These are phyloP conservation scores for Polydrusus pterygomalis DNA, from an alignment of 2,888 invertebrate species.

Conservation along the genomic window DNA sequence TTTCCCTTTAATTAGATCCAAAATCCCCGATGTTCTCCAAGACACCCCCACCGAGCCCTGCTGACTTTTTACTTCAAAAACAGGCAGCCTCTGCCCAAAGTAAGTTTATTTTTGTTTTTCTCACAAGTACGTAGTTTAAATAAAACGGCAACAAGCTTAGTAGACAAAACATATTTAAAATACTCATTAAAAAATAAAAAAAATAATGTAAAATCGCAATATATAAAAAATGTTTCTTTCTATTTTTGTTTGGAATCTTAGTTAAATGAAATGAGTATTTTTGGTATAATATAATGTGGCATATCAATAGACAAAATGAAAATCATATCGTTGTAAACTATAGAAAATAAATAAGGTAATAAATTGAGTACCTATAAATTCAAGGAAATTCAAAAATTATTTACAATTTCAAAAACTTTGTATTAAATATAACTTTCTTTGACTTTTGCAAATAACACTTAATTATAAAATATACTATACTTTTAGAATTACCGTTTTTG, in stretches of 20 bases:
- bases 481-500: not conserved
- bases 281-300: constrained; percentile 66
- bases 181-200: constrained; percentile 36
- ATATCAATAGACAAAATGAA: constrained; percentile 62
- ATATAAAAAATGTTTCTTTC: too few species aligned
- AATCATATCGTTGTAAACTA: not conserved
- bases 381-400: too few species aligned
- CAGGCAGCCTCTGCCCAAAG: constrained; percentile 71
- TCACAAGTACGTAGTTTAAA: constrained; percentile 37
- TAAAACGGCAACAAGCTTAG: constrained; percentile 57
- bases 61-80: constrained; percentile 75
- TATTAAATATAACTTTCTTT: too few species aligned
- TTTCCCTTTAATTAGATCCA: constrained; percentile 70
- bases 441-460: too few species aligned
- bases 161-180: constrained; percentile 46
- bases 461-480: too few species aligned
- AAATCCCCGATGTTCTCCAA: constrained; percentile 79
- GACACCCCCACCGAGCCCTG: constrained; percentile 83
- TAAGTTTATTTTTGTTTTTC: constrained; percentile 60
- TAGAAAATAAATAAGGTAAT: not conserved
- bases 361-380: too few species aligned
- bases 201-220: too few species aligned
- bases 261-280: constrained; percentile 60
- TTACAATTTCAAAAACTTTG: too few species aligned
- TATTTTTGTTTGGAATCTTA: not conserved